These are phyloP conservation scores for Eutrigla gurnardus DNA, from an alignment of 2,797 vertebrate species.

Conservation along the genomic window DNA sequence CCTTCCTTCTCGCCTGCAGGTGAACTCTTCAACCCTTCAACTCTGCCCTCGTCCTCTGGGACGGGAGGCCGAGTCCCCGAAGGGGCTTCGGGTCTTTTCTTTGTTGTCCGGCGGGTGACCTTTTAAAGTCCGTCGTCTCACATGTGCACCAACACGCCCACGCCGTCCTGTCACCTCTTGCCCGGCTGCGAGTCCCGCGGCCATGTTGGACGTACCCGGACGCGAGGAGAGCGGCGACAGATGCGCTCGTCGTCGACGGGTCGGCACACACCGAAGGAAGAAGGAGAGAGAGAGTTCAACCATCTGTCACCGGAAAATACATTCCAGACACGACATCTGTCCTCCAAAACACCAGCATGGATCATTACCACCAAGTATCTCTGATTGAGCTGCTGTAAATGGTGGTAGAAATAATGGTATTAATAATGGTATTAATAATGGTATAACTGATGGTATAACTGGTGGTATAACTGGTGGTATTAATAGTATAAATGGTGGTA, in stretches of 20 bases:
- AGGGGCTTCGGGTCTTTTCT: conserved; percentile 23
- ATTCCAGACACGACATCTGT: conserved; percentile 44
- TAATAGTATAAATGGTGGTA: no score
- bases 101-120: conserved; percentile 38
- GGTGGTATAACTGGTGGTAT: no score
- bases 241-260: conserved; percentile 16
- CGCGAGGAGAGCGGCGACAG: conserved; percentile 12
- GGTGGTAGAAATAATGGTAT: no score
- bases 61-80: conserved; percentile 26
- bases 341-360: not conserved
- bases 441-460: no score
- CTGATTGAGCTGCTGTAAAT: no score
- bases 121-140: conserved; percentile 37
- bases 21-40: conserved; percentile 82
- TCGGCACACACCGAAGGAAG: conserved; percentile 14
- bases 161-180: conserved; percentile 57
- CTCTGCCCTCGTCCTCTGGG: conserved; percentile 56
- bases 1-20: conserved; percentile 53
- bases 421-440: no score
- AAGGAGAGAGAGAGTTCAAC: conserved; percentile 19
- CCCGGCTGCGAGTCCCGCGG: conserved; percentile 45
- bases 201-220: conserved; percentile 41
- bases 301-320: conserved; percentile 32
- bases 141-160: conserved; percentile 20
- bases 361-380: not conserved